Percentiles rank a stretch among this genome's conserved stretches.
phyloP scores from a whole-genome alignment of 2,888 invertebrate species.

The Rutpela maculata region DNA sequence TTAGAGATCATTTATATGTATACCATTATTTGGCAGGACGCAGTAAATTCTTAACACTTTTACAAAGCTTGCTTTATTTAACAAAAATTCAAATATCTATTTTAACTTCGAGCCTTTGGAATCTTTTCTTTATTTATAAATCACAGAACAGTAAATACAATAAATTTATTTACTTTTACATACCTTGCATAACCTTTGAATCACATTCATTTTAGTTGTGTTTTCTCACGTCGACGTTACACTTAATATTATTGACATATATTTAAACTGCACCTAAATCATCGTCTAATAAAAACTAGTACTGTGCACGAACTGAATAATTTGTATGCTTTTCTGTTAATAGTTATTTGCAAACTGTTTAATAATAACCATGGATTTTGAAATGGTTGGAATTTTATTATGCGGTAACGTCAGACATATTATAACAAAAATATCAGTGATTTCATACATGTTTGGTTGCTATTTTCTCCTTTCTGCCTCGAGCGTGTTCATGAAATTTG shows the following conservation, averaged over 20 bases:
- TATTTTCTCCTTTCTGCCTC: conserved; percentile 3
- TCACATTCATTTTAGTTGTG: conserved; percentile 34
- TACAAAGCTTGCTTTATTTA: no score
- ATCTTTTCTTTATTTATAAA: neutral
- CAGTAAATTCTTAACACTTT: no score
- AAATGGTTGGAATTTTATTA: conserved; percentile 5
- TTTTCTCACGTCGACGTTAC: neutral
- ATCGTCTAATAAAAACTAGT: neutral
- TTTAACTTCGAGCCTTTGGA: no score
- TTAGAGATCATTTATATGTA: no score
- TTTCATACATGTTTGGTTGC: conserved; percentile 23
- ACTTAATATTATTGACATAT: conserved; percentile 3
- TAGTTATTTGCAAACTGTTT: conserved; percentile 14
- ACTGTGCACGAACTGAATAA: neutral
- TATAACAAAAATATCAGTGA: conserved; percentile 38
- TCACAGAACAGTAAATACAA: neutral
- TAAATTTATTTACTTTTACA: neutral
- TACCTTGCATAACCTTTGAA: conserved; percentile 37
- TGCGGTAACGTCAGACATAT: conserved; percentile 19
- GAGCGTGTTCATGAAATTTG: conserved; percentile 8
- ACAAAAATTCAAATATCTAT: no score
- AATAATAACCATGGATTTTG: neutral
- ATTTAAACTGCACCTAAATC: conserved; percentile 10
- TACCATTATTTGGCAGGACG: no score
- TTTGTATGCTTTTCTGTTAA: conserved; percentile 7